Conservation (phyloP, 2,113 vertebrate species). For the Engystomops pustulosus region DNA sequence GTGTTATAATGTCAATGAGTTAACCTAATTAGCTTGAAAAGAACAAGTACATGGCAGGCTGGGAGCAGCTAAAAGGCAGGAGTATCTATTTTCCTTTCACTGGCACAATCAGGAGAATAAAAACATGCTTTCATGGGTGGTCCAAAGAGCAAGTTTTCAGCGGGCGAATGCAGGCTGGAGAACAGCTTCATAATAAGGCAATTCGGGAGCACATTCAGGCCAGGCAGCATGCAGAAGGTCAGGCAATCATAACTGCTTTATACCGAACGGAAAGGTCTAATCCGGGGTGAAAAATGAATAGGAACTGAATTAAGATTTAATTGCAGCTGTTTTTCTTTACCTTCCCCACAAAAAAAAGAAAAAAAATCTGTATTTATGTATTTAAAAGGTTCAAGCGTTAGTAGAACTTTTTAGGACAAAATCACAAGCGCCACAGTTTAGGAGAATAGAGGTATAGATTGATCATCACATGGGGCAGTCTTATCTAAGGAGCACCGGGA, state of each 20-base stretch:
- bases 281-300: neutral
- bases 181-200: constrained; percentile 43
- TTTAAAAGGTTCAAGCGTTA: neutral
- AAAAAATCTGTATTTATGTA: neutral
- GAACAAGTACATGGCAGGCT: constrained; percentile 29
- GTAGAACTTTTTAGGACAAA: neutral
- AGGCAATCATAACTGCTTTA: constrained; percentile 46
- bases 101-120: constrained; percentile 69
- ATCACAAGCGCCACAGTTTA: neutral
- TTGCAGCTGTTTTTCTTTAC: constrained; percentile 31
- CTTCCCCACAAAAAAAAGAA: neutral
- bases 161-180: neutral
- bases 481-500: neutral
- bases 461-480: no score
- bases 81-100: constrained; percentile 67
- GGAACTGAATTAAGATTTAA: constrained; percentile 36
- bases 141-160: constrained; percentile 61
- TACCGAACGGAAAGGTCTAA: constrained; percentile 27
- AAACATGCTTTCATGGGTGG: constrained; percentile 74
- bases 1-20: constrained; percentile 56
- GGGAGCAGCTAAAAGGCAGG: constrained; percentile 62
- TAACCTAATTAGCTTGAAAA: constrained; percentile 68
- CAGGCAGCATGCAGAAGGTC: constrained; percentile 29
- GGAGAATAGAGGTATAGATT: no score
- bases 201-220: constrained; percentile 26